Conservation (phyloP, 2,888 invertebrate genomes). For the Sphaerophoria taeniata region DNA sequence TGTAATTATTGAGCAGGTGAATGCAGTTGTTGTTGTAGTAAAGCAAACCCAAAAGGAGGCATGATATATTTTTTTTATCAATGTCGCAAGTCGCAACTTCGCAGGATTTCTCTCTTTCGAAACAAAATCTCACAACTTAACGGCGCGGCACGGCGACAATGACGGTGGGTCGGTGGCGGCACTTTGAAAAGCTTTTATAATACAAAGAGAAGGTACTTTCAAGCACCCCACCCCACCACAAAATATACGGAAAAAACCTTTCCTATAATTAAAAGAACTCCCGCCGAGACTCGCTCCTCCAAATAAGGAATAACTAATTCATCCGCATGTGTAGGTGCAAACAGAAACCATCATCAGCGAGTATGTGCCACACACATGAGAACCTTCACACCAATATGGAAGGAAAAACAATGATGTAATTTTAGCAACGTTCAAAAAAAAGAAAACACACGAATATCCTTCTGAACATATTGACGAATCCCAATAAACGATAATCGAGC, state of each 20-base stretch:
- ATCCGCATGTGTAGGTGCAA: slow-evolving; percentile 57
- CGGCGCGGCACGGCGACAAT: no score
- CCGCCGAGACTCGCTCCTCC: slow-evolving; percentile 22
- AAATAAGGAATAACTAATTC: slow-evolving; percentile 55
- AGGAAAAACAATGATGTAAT: slow-evolving; percentile 69
- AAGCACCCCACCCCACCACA: slow-evolving; percentile 23
- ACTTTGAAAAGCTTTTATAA: slow-evolving; percentile 45
- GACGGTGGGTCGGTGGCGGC: slow-evolving; percentile 2
- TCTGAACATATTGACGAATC: background rate
- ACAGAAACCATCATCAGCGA: no score
- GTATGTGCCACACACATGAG: slow-evolving; percentile 31
- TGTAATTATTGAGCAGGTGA: slow-evolving; percentile 27
- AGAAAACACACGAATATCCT: slow-evolving; percentile 17
- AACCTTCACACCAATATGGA: slow-evolving; percentile 30
- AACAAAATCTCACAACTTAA: slow-evolving; percentile 17
- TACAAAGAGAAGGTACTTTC: slow-evolving; percentile 43
- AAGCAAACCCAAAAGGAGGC: slow-evolving; percentile 19
- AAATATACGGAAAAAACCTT: slow-evolving; percentile 38
- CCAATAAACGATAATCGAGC: background rate
- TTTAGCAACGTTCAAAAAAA: slow-evolving; percentile 25
- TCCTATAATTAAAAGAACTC: slow-evolving; percentile 27
- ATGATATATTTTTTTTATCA: slow-evolving; percentile 57
- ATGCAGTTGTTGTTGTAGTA: slow-evolving; percentile 20
- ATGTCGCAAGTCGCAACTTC: slow-evolving; percentile 62
- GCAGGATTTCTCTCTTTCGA: slow-evolving; percentile 16